Evolutionary conservation across 2,888 invertebrate genomes (phyloP).

Genomic region (Phymatocera aterrima): DNA sequence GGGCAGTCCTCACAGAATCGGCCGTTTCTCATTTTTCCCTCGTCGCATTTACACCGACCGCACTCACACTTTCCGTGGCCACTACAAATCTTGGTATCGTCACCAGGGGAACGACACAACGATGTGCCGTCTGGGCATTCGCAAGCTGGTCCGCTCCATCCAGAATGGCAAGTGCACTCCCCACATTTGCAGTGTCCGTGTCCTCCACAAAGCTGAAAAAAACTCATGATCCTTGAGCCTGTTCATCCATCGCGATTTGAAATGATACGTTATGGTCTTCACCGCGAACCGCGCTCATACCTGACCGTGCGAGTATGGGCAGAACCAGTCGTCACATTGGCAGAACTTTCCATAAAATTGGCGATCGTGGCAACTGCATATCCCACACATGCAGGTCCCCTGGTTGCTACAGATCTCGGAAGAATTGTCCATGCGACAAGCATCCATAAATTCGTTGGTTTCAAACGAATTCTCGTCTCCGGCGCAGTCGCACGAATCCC

Average conservation of each 20-base stretch:
- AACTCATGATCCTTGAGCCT: background rate
- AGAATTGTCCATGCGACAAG: conserved; percentile 61
- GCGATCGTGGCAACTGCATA: conserved; percentile 76
- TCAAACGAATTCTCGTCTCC: conserved; percentile 68
- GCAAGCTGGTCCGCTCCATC: conserved; percentile 80
- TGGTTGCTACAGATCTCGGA: conserved; percentile 77
- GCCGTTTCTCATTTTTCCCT: conserved; percentile 70
- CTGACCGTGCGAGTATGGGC: conserved; percentile 76
- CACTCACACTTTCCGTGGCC: conserved; percentile 84
- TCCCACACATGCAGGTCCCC: conserved; percentile 82
- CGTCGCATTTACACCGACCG: conserved; percentile 80
- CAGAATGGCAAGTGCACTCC: conserved; percentile 78
- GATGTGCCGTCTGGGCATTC: conserved; percentile 78
- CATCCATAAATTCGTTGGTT: conserved; percentile 63
- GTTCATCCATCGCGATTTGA: background rate
- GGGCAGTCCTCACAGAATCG: conserved; percentile 85
- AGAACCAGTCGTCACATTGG: conserved; percentile 87
- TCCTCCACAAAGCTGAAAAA: conserved; percentile 7
- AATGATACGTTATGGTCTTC: too few relatives aligned
- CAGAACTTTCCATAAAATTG: conserved; percentile 82
- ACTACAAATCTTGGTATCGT: conserved; percentile 76
- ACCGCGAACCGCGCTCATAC: too few relatives aligned
- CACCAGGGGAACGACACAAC: conserved; percentile 72
- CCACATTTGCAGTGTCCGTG: conserved; percentile 82
- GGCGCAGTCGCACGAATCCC: conserved; percentile 81